Percentiles rank a stretch among this genome's conserved stretches.
phyloP scores from a whole-genome alignment of 2,888 invertebrate species.

The Sphaerophoria taeniata region DNA sequence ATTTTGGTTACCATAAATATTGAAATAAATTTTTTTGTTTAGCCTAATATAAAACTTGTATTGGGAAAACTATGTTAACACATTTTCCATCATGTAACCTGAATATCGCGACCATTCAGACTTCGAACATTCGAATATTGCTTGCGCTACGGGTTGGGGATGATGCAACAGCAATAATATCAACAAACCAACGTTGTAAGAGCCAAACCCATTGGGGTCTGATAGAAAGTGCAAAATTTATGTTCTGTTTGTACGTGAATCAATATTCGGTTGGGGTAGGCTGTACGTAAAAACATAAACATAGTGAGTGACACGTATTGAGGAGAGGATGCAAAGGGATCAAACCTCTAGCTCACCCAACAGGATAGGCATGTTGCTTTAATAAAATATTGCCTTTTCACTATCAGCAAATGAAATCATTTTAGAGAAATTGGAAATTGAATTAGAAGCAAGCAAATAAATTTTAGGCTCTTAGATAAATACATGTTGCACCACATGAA shows the following conservation, averaged over 20 bases:
- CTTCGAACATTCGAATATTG: not conserved
- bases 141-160: not conserved
- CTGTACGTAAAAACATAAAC: slow-evolving; percentile 14
- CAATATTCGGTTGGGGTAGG: slow-evolving; percentile 27
- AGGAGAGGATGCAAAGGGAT: not conserved
- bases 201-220: slow-evolving; percentile 47
- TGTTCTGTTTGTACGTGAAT: slow-evolving; percentile 41
- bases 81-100: slow-evolving; percentile 60
- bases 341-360: not conserved
- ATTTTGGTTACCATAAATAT: slow-evolving; percentile 36
- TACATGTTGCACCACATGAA: too few species aligned
- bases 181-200: not conserved
- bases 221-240: slow-evolving; percentile 53
- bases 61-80: slow-evolving; percentile 50
- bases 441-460: not conserved
- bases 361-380: too few species aligned
- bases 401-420: not conserved
- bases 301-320: not conserved
- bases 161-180: slow-evolving; percentile 39
- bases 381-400: too few species aligned
- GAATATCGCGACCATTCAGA: not conserved
- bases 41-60: not conserved
- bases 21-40: slow-evolving; percentile 6
- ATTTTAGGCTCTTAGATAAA: too few species aligned
- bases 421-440: slow-evolving; percentile 24